Percentiles rank a stretch among this genome's conserved stretches.
These are phyloP conservation scores for Hermetia illucens DNA, from an alignment of 1,140 invertebrate species.

Conservation along the genomic window DNA sequence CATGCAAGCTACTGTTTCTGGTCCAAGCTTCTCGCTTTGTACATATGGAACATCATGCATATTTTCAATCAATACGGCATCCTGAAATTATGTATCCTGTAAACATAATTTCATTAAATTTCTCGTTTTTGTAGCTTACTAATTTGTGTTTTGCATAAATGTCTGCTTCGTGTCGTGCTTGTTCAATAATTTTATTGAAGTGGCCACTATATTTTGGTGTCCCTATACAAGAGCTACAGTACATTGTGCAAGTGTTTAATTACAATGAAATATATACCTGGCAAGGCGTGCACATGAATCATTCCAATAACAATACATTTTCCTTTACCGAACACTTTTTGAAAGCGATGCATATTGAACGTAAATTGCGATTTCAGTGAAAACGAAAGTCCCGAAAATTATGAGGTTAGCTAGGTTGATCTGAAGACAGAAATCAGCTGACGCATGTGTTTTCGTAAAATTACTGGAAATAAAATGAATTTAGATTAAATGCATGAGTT, in stretches of 20 bases:
- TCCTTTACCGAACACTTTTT: conserved; percentile 24
- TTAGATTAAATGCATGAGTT: too few species aligned
- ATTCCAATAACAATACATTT: conserved; percentile 52
- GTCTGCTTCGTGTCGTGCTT: conserved; percentile 15
- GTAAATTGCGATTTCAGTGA: too few species aligned
- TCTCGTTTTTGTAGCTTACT: conserved; percentile 1
- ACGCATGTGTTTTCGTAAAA: too few species aligned
- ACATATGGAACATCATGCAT: conserved; percentile 78
- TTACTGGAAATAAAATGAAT: too few species aligned
- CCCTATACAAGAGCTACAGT: conserved; percentile 10
- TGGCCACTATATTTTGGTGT: conserved; percentile 21
- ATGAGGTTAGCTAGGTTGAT: too few species aligned
- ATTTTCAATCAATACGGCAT: conserved; percentile 68
- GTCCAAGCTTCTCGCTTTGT: conserved; percentile 37
- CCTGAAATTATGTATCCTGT: conserved; percentile 34
- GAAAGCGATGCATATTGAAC: conserved; percentile 28
- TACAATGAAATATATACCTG: conserved; percentile 36
- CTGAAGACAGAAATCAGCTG: too few species aligned
- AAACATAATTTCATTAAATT: neutral
- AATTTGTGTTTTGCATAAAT: conserved; percentile 15
- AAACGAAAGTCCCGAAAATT: too few species aligned
- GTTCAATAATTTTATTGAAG: conserved; percentile 19
- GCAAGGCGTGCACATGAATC: conserved; percentile 56
- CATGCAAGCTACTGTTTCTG: conserved; percentile 59
- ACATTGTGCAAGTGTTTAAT: conserved; percentile 5